These are phyloP conservation scores for Butastur rufipennis DNA, from an alignment of 2,113 vertebrate genomes.

Conservation along the genomic window DNA sequence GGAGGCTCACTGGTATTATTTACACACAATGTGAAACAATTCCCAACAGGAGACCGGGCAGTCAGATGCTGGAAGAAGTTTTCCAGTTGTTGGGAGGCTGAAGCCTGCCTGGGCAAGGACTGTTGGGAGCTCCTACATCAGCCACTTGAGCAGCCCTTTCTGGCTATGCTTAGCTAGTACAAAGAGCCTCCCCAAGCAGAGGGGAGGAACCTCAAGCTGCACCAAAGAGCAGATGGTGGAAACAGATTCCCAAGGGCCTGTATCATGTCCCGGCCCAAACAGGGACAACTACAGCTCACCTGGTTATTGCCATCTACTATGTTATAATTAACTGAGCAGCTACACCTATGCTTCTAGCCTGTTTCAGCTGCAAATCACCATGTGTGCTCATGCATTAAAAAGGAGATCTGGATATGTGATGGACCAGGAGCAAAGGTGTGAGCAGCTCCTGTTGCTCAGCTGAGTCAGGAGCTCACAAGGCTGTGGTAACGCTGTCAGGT, in stretches of 20 bases:
- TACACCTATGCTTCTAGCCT: not conserved
- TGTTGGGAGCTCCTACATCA: rapidly evolving
- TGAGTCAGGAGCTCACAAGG: not conserved
- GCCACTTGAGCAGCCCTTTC: not conserved
- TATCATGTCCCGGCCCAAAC: rapidly evolving
- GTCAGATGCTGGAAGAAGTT: not conserved
- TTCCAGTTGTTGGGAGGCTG: not conserved
- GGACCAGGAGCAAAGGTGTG: not conserved
- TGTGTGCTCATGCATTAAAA: not conserved
- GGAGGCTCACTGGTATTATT: not conserved
- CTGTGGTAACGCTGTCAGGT: not conserved
- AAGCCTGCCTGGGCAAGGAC: not conserved
- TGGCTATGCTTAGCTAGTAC: not conserved
- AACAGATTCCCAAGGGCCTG: not conserved
- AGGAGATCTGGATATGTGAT: not conserved
- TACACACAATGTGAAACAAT: not conserved
- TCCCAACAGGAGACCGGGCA: not conserved
- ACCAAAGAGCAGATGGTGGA: not conserved
- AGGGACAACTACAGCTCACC: not conserved
- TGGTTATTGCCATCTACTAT: not conserved
- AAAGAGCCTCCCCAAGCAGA: not conserved
- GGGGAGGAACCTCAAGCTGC: not conserved
- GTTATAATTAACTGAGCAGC: not conserved
- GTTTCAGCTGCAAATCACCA: not conserved
- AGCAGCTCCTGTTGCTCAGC: not conserved